phyloP scores from a whole-genome alignment of 2,888 invertebrate genomes.

The Cactoblastis cactorum region DNA sequence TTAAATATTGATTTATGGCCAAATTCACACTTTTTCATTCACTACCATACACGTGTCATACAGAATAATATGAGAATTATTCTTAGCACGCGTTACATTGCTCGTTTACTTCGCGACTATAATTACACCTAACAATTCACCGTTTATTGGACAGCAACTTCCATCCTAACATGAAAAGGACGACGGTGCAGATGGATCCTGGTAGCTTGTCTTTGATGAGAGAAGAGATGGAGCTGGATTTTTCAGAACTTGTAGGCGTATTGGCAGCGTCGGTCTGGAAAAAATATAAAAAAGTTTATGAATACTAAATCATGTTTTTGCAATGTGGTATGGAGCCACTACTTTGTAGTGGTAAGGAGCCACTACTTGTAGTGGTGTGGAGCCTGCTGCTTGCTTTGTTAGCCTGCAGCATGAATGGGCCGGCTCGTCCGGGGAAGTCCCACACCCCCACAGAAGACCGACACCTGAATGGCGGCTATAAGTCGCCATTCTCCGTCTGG shows the following conservation, averaged over 20 bases:
- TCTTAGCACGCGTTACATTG: constrained; percentile 35
- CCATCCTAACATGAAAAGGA: constrained; percentile 82
- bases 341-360: too few relatives aligned
- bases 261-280: constrained; percentile 61
- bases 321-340: too few relatives aligned
- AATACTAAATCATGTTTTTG: too few relatives aligned
- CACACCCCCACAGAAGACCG: too few relatives aligned
- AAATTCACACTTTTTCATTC: neutral
- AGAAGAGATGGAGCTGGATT: constrained; percentile 72
- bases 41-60: constrained; percentile 36
- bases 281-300: constrained; percentile 18
- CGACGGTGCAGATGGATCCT: constrained; percentile 80
- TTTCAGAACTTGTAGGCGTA: constrained; percentile 22
- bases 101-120: neutral
- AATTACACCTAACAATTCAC: constrained; percentile 49
- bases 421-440: too few relatives aligned
- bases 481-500: too few relatives aligned
- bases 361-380: too few relatives aligned
- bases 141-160: constrained; percentile 77
- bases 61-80: constrained; percentile 46
- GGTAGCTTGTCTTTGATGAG: constrained; percentile 77
- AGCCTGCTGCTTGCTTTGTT: too few relatives aligned
- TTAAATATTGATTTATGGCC: neutral
- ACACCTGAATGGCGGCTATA: too few relatives aligned
- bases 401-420: too few relatives aligned